A percentile compares a stretch with the other conserved stretches of the same genome.
phyloP scores from a whole-genome alignment of 2,888 invertebrate genomes.

The Seira ritae region DNA sequence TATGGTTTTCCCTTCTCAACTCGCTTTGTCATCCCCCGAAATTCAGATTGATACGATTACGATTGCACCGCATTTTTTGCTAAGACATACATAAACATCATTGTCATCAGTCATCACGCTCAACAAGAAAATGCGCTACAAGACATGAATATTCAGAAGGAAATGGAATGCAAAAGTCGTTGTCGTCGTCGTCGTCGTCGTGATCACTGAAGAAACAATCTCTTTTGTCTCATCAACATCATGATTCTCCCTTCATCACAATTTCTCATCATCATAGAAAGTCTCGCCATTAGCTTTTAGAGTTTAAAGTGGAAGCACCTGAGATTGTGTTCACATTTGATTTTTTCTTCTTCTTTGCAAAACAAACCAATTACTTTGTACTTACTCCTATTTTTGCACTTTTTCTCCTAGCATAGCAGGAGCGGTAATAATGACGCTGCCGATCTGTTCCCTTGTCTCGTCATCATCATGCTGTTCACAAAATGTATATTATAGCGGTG shows the following conservation, averaged over 20 bases:
- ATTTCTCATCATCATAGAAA: not conserved
- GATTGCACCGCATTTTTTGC: not conserved
- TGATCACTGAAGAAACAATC: conserved; percentile 6
- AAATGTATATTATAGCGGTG: not conserved
- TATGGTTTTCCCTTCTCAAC: too few species aligned
- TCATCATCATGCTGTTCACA: not conserved
- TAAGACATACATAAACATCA: not conserved
- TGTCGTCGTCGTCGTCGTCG: not conserved
- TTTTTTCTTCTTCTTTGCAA: not conserved
- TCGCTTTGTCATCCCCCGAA: not conserved
- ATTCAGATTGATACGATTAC: not conserved
- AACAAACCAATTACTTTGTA: not conserved
- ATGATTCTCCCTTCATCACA: not conserved
- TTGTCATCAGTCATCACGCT: too few species aligned
- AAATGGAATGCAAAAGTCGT: not conserved
- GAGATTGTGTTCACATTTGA: not conserved
- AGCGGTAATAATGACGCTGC: not conserved
- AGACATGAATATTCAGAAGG: not conserved
- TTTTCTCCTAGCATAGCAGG: too few species aligned
- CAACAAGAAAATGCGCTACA: not conserved
- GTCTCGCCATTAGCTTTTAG: not conserved
- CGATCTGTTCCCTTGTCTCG: not conserved
- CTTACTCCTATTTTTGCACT: not conserved
- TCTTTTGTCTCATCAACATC: conserved; percentile 20
- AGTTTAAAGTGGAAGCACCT: not conserved